phyloP scores from a whole-genome alignment of 2,888 invertebrate genomes.

The Metellina segmentata region DNA sequence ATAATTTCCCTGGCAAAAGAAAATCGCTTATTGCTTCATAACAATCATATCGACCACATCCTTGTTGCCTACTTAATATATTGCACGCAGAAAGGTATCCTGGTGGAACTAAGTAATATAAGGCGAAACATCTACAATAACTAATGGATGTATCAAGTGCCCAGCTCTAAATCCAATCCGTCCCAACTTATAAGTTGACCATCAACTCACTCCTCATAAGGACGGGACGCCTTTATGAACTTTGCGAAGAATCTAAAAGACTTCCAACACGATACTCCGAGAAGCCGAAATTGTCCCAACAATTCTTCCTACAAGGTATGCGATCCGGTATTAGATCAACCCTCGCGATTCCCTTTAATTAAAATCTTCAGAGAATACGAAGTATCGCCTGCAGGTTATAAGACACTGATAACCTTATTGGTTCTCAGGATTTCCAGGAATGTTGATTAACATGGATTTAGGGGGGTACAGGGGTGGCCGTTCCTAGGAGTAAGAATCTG shows the following conservation, averaged over 20 bases:
- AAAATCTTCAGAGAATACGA: background rate
- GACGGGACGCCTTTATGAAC: background rate
- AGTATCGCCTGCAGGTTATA: constrained; percentile 14
- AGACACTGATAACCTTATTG: constrained; percentile 46
- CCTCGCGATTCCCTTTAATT: background rate
- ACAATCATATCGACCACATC: too few relatives aligned
- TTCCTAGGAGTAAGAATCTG: background rate
- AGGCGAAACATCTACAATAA: too few relatives aligned
- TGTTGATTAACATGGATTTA: constrained; percentile 67
- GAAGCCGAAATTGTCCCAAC: background rate
- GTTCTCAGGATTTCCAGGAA: constrained; percentile 43
- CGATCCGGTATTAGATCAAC: background rate
- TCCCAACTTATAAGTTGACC: too few relatives aligned
- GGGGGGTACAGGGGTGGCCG: background rate
- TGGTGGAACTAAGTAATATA: too few relatives aligned
- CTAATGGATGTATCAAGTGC: too few relatives aligned
- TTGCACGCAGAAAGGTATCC: too few relatives aligned
- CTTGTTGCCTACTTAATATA: too few relatives aligned
- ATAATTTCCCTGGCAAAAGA: too few relatives aligned
- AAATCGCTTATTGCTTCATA: too few relatives aligned
- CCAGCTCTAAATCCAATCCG: too few relatives aligned
- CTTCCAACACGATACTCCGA: background rate
- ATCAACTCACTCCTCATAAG: too few relatives aligned
- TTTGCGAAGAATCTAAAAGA: background rate
- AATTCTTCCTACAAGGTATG: background rate